Base-by-base conservation (phyloP, 2,888 invertebrate species). In the Aleiodes alternator region DNA sequence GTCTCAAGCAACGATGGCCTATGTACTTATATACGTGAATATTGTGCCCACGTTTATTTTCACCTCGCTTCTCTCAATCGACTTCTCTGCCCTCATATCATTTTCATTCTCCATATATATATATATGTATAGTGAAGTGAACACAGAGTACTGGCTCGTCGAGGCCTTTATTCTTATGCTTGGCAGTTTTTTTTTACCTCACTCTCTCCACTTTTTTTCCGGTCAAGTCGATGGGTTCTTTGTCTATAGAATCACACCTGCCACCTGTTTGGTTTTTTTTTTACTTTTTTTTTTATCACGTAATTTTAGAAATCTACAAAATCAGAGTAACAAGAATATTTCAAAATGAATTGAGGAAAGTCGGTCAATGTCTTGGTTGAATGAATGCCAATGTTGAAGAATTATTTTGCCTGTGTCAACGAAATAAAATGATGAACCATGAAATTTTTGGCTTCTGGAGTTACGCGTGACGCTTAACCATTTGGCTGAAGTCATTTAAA, bases 31-130 rank as follows among this genome's bases (percentile, higher is more conserved):
- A 51, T 68, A 68, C 51, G 12, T 23, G n/a, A 51, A 29, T 31
- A 51, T 16, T 68, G 50, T 48, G n/a, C 9, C 64, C 43, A 16
- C 64, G 64, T 38, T 68, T 68, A 68, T 68, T 68, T 68, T 68
- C 64, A 64, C 64, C 48, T 64, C 43, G 11, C 0, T 64, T 64
- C 64, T 48, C 64, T 16, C 64, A 64, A 64, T 64, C 64, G 43
- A 48, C 64, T 61, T 9, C 11, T 23, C 34, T 43, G 43, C 48
- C 64, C 64, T 64, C 48, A 64, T 64, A 64, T 48, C 64, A 43
- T 23, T 55, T 12, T n/a, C 43, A 23, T 23, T 43, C 43, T 64
- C 64, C 23, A 23, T 23, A 23, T 23, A 23, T 23, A 23, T 23
- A 23, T 23, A 43, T 61, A 34, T 38, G 43, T 43, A 43, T 14